These are phyloP conservation scores for Tapera naevia DNA, from an alignment of 2,797 vertebrate genomes.

Conservation along the genomic window DNA sequence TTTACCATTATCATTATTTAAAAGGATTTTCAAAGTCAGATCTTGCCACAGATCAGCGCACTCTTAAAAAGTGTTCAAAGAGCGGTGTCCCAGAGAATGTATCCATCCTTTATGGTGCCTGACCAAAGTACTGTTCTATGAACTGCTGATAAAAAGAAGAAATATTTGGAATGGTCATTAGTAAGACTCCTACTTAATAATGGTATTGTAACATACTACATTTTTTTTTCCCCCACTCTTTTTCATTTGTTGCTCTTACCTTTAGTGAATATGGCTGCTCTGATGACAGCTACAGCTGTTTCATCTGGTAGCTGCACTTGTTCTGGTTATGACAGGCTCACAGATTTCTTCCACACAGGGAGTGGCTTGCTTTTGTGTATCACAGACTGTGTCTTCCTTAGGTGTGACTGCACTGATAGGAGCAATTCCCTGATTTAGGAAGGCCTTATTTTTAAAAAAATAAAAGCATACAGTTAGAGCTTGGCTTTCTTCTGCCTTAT, in stretches of 20 bases:
- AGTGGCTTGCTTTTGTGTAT: not conserved
- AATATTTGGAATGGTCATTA: not conserved
- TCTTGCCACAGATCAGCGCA: not conserved
- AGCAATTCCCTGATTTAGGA: not conserved
- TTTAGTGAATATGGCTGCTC: not conserved
- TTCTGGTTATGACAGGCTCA: not conserved
- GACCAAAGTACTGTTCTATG: not conserved
- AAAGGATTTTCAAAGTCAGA: not conserved
- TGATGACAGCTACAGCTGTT: not conserved
- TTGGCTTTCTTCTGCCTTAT: not conserved
- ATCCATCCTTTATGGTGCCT: not conserved
- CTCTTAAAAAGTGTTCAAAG: not conserved
- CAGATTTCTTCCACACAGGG: not conserved
- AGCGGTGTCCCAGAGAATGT: not conserved
- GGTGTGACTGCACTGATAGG: not conserved
- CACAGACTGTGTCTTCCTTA: not conserved
- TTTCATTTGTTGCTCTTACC: not conserved
- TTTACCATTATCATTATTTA: not conserved
- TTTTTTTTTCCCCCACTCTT: accelerated
- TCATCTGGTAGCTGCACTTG: not conserved
- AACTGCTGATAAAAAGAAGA: not conserved
- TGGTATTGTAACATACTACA: not conserved
- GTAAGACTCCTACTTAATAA: not conserved
- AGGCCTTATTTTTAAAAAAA: not conserved
- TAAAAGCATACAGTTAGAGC: not conserved